These are phyloP conservation scores for Taxidea taxus DNA, from an alignment of 2,113 vertebrate genomes.

Conservation along the genomic window DNA sequence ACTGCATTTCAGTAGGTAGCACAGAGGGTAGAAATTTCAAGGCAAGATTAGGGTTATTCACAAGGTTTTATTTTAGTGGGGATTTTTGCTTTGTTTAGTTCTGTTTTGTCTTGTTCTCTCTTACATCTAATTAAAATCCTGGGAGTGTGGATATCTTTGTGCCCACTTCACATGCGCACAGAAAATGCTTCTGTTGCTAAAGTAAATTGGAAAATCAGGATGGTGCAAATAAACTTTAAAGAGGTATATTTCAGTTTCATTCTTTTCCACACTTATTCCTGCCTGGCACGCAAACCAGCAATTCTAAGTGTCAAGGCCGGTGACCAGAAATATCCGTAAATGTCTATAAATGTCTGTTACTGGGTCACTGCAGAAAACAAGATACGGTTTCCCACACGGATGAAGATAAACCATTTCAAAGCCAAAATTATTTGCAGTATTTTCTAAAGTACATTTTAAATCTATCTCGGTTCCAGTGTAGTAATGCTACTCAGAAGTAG, in stretches of 20 bases:
- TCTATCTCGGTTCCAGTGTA: background rate
- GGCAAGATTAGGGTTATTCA: background rate
- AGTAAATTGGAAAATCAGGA: slow-evolving; percentile 62
- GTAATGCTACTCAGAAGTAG: background rate
- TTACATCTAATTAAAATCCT: slow-evolving; percentile 26
- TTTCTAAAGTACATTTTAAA: slow-evolving; percentile 37
- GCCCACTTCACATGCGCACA: background rate
- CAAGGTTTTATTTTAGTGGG: background rate
- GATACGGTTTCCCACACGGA: background rate
- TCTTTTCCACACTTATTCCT: slow-evolving; percentile 9
- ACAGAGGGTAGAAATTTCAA: slow-evolving; percentile 21
- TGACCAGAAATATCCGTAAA: slow-evolving; percentile 41
- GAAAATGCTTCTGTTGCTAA: slow-evolving; percentile 40
- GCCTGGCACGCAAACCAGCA: slow-evolving; percentile 35
- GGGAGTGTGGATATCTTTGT: background rate
- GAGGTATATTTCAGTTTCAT: slow-evolving; percentile 50
- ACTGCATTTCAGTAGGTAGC: background rate
- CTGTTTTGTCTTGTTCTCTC: slow-evolving; percentile 35
- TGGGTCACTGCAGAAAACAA: background rate
- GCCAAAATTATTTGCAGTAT: background rate
- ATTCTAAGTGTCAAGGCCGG: slow-evolving; percentile 59
- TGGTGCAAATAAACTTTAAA: slow-evolving; percentile 33
- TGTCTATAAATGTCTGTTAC: background rate
- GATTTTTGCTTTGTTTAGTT: slow-evolving; percentile 13
- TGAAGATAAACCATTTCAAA: slow-evolving; percentile 12